Percentiles rank a stretch among this genome's conserved stretches.
Conservation (phyloP, 2,797 vertebrate species). For the Rousettus madagascariensis region DNA sequence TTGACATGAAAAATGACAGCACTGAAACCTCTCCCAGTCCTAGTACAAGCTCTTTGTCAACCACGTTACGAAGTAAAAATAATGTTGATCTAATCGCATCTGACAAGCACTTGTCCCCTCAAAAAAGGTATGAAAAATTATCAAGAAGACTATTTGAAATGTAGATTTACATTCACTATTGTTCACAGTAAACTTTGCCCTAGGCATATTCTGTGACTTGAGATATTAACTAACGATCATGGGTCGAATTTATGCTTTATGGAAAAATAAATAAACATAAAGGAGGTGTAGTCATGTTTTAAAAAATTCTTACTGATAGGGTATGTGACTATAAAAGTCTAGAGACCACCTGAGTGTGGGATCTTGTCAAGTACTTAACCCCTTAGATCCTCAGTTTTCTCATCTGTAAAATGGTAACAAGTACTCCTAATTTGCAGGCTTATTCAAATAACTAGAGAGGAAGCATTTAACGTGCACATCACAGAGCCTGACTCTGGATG, state of each 20-base stretch:
- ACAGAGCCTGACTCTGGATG: background rate
- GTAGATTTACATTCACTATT: constrained; percentile 51
- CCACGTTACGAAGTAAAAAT: constrained; percentile 65
- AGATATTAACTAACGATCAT: constrained; percentile 18
- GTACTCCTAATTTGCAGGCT: background rate
- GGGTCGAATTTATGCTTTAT: constrained; percentile 9
- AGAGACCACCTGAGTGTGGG: background rate
- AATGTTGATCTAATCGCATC: constrained; percentile 73
- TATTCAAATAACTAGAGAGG: background rate
- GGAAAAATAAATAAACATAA: constrained; percentile 32
- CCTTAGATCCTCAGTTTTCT: background rate
- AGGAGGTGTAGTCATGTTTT: background rate
- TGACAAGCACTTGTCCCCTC: constrained; percentile 66
- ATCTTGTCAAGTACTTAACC: background rate
- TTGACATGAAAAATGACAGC: constrained; percentile 69
- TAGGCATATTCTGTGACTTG: constrained; percentile 15
- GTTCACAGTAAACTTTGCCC: constrained; percentile 47
- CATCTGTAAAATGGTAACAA: background rate
- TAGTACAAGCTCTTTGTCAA: constrained; percentile 65
- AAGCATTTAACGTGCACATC: background rate
- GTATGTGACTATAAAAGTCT: background rate
- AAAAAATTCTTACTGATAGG: background rate
- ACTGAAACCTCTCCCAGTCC: background rate
- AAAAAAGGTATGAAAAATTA: constrained; percentile 60
- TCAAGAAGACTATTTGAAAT: constrained; percentile 59